A percentile compares a stretch with the other conserved stretches of the same genome.
phyloP scores from a whole-genome alignment of 2,113 vertebrate genomes.

The Phycodurus eques region DNA sequence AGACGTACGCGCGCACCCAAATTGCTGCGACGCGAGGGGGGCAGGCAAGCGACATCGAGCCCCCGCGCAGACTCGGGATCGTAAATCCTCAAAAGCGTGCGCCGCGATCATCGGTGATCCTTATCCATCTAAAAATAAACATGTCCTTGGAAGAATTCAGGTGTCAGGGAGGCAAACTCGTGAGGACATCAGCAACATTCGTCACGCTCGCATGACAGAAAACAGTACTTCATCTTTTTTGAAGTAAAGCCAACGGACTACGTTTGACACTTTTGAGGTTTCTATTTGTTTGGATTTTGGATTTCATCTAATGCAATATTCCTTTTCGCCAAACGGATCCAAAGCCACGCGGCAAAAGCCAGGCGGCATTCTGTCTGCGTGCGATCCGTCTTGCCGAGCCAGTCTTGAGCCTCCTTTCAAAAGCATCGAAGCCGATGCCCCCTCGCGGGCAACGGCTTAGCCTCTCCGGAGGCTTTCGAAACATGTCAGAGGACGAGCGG shows the following conservation, averaged over 20 bases:
- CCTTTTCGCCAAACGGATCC: too few species aligned
- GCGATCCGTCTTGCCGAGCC: too few species aligned
- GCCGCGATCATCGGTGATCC: conserved; percentile 2
- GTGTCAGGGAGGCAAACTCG: background rate
- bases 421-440: too few species aligned
- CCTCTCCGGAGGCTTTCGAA: too few species aligned
- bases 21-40: conserved; percentile 43
- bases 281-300: too few species aligned
- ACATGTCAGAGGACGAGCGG: too few species aligned
- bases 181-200: conserved; percentile 1
- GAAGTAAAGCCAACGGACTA: background rate
- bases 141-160: background rate
- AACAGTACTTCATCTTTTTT: background rate
- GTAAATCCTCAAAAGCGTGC: conserved; percentile 17
- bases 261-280: background rate
- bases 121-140: conserved; percentile 8
- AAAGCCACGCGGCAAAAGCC: too few species aligned
- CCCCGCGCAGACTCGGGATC: conserved; percentile 11
- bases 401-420: too few species aligned
- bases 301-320: too few species aligned
- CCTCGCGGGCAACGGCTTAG: too few species aligned
- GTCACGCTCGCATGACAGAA: background rate
- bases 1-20: conserved; percentile 51
- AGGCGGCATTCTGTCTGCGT: too few species aligned
- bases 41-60: background rate